Conservation (phyloP, 2,888 invertebrate species). For the Meta bourneti region DNA sequence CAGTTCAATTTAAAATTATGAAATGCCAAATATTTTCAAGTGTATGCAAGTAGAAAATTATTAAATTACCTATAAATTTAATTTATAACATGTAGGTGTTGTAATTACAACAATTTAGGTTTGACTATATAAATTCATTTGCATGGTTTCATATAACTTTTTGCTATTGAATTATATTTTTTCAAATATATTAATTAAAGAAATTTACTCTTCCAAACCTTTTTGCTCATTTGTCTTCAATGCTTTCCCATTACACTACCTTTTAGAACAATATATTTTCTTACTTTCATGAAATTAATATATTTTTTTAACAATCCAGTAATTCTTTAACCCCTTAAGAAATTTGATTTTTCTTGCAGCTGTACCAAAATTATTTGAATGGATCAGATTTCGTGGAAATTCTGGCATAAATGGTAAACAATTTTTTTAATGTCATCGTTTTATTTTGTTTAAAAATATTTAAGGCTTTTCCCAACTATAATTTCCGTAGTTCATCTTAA, state of each 20-base stretch:
- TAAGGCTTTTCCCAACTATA: not conserved
- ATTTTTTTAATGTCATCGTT: not conserved
- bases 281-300: not conserved
- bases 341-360: constrained; percentile 41
- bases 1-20: too few species aligned
- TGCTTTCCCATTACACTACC: not conserved
- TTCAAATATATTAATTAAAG: too few species aligned
- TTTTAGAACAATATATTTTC: not conserved
- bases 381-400: constrained; percentile 63
- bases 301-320: not conserved
- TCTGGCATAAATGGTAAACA: constrained; percentile 58
- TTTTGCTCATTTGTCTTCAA: too few species aligned
- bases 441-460: not conserved
- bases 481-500: not conserved
- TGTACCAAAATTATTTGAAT: constrained; percentile 67
- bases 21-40: too few species aligned
- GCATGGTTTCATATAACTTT: too few species aligned
- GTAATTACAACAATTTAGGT: too few species aligned
- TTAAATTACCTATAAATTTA: too few species aligned
- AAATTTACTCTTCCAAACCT: too few species aligned
- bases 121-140: too few species aligned
- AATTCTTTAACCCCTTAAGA: not conserved
- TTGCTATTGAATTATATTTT: too few species aligned
- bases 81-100: too few species aligned
- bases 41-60: too few species aligned